phyloP scores from a whole-genome alignment of 2,113 vertebrate genomes.

The Cacatua alba region DNA sequence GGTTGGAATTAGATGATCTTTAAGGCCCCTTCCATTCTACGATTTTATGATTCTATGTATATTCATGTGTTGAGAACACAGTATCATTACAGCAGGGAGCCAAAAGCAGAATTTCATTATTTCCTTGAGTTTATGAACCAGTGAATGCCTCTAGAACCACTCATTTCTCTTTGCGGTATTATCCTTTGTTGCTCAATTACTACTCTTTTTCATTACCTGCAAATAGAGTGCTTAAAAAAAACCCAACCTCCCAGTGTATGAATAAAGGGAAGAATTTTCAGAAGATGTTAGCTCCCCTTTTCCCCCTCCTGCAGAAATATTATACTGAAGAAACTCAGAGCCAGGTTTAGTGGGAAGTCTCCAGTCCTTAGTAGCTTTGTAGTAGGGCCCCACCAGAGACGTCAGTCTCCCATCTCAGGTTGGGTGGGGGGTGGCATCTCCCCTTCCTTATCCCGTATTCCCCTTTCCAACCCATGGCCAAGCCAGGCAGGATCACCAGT shows the following conservation, averaged over 20 bases:
- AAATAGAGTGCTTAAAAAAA: background rate
- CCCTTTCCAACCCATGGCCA: background rate
- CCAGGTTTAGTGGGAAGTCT: background rate
- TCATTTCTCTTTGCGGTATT: background rate
- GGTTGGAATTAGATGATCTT: background rate
- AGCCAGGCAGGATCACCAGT: background rate
- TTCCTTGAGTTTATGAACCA: background rate
- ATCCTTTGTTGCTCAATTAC: background rate
- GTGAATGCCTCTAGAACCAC: background rate
- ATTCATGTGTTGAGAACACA: background rate
- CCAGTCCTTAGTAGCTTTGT: background rate
- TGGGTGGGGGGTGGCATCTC: background rate
- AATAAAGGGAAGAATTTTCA: slow-evolving; percentile 47
- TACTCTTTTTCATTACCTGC: background rate
- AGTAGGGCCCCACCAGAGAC: fast-evolving
- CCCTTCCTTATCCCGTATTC: fast-evolving
- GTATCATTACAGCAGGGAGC: background rate
- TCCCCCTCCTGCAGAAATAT: background rate
- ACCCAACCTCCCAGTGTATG: background rate
- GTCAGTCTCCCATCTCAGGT: fast-evolving
- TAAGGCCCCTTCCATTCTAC: background rate
- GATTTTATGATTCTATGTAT: background rate
- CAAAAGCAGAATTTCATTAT: background rate
- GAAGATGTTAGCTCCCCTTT: background rate
- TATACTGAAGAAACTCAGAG: background rate